These are phyloP conservation scores for Phrynocephalus forsythii DNA, from an alignment of 2,797 vertebrate species.

Conservation along the genomic window DNA sequence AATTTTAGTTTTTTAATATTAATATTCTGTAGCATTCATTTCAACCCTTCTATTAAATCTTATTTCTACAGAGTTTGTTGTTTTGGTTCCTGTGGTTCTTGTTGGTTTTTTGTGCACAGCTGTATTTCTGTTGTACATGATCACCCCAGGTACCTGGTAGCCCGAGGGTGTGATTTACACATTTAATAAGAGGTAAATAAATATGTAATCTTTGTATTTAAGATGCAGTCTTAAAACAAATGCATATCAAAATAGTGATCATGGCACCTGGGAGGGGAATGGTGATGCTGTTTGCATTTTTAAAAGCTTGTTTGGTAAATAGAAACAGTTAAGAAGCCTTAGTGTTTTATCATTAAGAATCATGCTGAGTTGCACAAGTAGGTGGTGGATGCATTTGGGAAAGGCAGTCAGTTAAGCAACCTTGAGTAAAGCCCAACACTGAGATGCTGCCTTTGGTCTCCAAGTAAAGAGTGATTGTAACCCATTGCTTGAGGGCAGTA, in stretches of 20 bases:
- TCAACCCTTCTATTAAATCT: background rate
- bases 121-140: background rate
- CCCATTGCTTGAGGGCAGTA: background rate
- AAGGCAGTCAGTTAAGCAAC: background rate
- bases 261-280: no score
- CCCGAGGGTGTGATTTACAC: background rate
- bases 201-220: background rate
- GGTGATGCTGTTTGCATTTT: background rate
- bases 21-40: background rate
- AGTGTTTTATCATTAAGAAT: background rate
- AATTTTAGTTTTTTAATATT: no score
- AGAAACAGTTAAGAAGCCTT: background rate
- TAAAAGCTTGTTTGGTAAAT: background rate
- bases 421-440: background rate
- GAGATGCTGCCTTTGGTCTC: background rate
- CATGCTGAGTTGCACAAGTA: background rate
- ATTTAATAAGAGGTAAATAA: background rate
- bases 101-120: background rate
- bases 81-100: background rate
- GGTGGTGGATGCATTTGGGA: background rate
- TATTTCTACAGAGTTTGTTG: background rate
- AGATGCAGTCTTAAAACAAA: background rate
- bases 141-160: background rate
- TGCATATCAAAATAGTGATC: background rate
- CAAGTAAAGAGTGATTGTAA: background rate